Evolutionary conservation across 2,888 invertebrate species (phyloP).

Genomic region (Scaeva pyrastri): DNA sequence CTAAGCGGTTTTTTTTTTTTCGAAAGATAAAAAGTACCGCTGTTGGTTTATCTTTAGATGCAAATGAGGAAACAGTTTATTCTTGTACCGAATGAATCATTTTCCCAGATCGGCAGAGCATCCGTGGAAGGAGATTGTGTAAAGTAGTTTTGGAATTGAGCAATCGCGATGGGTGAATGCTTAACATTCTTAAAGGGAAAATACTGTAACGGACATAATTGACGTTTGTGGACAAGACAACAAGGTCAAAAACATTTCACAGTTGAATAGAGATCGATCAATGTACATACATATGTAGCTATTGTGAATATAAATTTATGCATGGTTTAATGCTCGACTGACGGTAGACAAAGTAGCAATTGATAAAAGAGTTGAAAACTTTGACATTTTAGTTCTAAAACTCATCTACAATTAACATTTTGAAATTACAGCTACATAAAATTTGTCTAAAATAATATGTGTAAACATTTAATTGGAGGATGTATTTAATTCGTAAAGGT

Average conservation of each 20-base stretch:
- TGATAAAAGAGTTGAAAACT: background rate
- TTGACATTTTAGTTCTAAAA: background rate
- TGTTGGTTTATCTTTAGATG: conserved; percentile 6
- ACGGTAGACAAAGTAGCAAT: background rate
- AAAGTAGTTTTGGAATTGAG: background rate
- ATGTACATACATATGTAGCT: no score
- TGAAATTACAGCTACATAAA: no score
- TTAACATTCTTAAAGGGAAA: background rate
- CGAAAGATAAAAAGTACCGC: conserved; percentile 22
- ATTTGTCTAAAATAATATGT: no score
- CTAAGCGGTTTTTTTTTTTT: background rate
- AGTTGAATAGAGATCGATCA: background rate
- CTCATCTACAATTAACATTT: no score
- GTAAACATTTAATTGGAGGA: no score
- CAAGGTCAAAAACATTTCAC: conserved; percentile 15
- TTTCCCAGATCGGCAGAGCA: conserved; percentile 3
- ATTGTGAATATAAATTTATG: background rate
- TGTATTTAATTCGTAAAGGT: no score
- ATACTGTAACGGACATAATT: background rate
- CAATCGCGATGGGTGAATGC: background rate
- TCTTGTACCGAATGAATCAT: conserved; percentile 10
- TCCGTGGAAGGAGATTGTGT: conserved; percentile 2
- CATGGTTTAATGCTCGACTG: background rate
- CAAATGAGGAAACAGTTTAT: conserved; percentile 24
- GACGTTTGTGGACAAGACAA: background rate